phyloP scores from a whole-genome alignment of 1,140 invertebrate species.

The Mylabris phalerata region DNA sequence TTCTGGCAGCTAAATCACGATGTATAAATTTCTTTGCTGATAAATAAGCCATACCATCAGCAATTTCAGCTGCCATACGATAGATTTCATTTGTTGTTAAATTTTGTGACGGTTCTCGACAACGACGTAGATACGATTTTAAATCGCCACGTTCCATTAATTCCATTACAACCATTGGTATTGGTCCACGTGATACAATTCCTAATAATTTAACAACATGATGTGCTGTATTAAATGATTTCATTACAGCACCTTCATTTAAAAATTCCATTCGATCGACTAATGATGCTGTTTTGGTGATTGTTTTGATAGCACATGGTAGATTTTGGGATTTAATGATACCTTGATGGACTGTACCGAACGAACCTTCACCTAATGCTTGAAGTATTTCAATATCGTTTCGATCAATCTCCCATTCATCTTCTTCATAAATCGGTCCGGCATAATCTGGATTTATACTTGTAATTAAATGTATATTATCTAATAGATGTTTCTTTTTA shows the following conservation, averaged over 20 bases:
- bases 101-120: conserved; percentile 34
- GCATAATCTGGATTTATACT: conserved; percentile 74
- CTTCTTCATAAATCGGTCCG: conserved; percentile 69
- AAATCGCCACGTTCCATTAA: conserved; percentile 68
- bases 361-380: conserved; percentile 88
- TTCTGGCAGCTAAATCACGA: conserved; percentile 70
- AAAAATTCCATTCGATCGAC: conserved; percentile 82
- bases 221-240: conserved; percentile 57
- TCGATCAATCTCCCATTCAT: conserved; percentile 92
- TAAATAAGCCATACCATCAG: conserved; percentile 75
- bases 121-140: conserved; percentile 54
- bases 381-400: conserved; percentile 69
- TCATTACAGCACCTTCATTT: conserved; percentile 95
- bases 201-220: conserved; percentile 67
- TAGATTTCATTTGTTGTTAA: conserved; percentile 41
- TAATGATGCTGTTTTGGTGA: conserved; percentile 77
- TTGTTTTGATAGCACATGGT: conserved; percentile 89
- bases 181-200: conserved; percentile 59
- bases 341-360: conserved; percentile 70
- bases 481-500: conserved; percentile 13
- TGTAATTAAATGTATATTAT: conserved; percentile 57
- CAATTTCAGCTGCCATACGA: conserved; percentile 68
- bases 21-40: conserved; percentile 67
- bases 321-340: conserved; percentile 43
- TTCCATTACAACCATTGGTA: conserved; percentile 68